Base-by-base conservation (phyloP, 2,797 vertebrate species). In the Enteromius argenteus region DNA sequence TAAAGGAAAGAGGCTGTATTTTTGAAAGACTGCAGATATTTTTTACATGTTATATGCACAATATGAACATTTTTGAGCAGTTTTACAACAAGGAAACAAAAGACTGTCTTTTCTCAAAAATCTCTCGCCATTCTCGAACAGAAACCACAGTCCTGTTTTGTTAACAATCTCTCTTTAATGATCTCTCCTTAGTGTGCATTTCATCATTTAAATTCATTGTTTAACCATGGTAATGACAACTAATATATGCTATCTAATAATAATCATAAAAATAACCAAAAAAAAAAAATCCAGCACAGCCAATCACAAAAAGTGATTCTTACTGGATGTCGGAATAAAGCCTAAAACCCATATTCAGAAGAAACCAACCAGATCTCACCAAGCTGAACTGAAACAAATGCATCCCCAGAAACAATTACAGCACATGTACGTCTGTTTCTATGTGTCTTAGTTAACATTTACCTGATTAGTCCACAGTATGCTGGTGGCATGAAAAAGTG, bases 1-100 rank as follows among this genome's bases (percentile, higher is more conserved):
- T 88, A 93, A 91, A 91, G 91, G 92, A 91, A 91, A 92, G 60
- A 92, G 93, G 93, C 92, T 95, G 94, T 95, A 95, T 95, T 94
- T 96, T 96, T 95, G 95, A 91, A 27, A 93, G 91, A 92, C 89
- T 92, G 94, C 92, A 93, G 84, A 84, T 92, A 85, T 94, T 94
- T 94, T 95, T 94, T 94, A 94, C 91, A 93, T 92, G 89, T 92
- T 90, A 84, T 92, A 91, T 86, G 91, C 93, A 88, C 91, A 90
- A 88, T 85, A 92, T 90, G 87, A 89, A 91, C 85, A 89, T 93
- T 88, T 86, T 88, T 68, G 60, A 64, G 27, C 88, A 90, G 89
- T 93, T 93, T 93, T 90, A 91, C 62, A 74, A 87, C 80, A 74
- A 37, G 62, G 83, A 69, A 82, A 85, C 84, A 79, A 81, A 80